Evolutionary conservation across 2,888 invertebrate genomes (phyloP), one percentile per base, ranked within the genome.

Genomic region (Psylliodes chrysocephalus): DNA sequence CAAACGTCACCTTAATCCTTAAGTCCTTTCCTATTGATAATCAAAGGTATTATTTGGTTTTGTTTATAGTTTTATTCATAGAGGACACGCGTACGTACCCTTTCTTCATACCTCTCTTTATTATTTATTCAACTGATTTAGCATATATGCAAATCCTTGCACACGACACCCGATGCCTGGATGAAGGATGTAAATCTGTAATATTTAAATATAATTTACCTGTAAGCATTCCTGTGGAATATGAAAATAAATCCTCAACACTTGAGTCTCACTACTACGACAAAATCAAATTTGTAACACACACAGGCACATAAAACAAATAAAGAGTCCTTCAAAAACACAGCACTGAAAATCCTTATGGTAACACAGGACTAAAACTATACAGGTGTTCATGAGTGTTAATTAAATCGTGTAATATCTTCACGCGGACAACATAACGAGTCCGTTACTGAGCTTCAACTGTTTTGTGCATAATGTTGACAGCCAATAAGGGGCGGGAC

Each of bases 401-500:
- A 57, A 62, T 61, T 73, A 75, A n/a, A 73, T 79, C 80, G 79
- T 80, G 80, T 75, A 76, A 77, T 75, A 75, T 77, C 78, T 77
- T 78, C 76, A 76, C 79, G 78, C 79, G 79, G 79, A 80, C 82
- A 82, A 82, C 82, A 80, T 82, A 77, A 80, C 81, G 79, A 79
- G 78, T 78, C 80, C 80, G 77, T 76, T 79, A 80, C 79, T 78
- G 78, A 77, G 78, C 82, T 82, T 82, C 79, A 79, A 82, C 82
- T 82, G 82, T 81, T 81, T 81, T 80, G 79, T 81, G 80, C 80
- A 78, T 82, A 81, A 79, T 80, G 79, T 81, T 81, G 80, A 81
- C 79, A 81, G 81, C 80, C 81, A 81, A 81, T 81, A 80, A 81
- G 82, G 81, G 82, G 81, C 82, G 81, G 81, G 78, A 76, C 80